Evolutionary conservation across 2,888 invertebrate species (phyloP).

Genomic region (Platycheirus rosarum): DNA sequence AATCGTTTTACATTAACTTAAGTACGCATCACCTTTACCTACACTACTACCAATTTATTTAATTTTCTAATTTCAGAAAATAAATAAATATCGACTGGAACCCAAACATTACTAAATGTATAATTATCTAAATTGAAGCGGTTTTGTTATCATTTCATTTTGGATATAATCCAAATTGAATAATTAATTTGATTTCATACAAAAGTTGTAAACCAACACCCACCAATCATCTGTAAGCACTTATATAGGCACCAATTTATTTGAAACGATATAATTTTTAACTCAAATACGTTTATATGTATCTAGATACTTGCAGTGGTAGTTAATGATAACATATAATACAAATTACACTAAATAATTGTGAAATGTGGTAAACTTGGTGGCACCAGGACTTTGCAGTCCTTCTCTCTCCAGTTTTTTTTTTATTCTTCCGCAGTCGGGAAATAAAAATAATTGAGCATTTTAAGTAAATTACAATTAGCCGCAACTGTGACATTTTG

Average conservation of each 20-base stretch:
- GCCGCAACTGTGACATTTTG: constrained; percentile 64
- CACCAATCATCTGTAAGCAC: constrained; percentile 35
- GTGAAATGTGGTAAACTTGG: constrained; percentile 55
- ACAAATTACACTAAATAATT: constrained; percentile 62
- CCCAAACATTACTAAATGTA: background rate
- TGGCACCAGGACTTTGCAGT: constrained; percentile 41
- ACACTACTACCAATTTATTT: too few species aligned
- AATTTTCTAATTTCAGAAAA: constrained; percentile 17
- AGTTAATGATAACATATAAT: constrained; percentile 36
- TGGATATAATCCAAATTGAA: constrained; percentile 45
- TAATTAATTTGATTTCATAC: constrained; percentile 53
- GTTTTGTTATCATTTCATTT: constrained; percentile 55
- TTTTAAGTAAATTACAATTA: constrained; percentile 71
- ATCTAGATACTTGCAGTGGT: too few species aligned
- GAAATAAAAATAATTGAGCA: constrained; percentile 27
- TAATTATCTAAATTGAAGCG: constrained; percentile 48
- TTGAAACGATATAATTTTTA: constrained; percentile 11
- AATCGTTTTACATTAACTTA: too few species aligned
- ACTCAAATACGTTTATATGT: constrained; percentile 4
- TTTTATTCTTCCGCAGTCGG: background rate
- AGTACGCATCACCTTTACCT: too few species aligned
- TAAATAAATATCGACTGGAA: constrained; percentile 1
- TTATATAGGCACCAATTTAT: constrained; percentile 15
- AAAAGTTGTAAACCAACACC: constrained; percentile 1
- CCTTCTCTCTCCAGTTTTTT: background rate